Conservation (phyloP, 2,888 invertebrate species). For the Microctonus brassicae region DNA sequence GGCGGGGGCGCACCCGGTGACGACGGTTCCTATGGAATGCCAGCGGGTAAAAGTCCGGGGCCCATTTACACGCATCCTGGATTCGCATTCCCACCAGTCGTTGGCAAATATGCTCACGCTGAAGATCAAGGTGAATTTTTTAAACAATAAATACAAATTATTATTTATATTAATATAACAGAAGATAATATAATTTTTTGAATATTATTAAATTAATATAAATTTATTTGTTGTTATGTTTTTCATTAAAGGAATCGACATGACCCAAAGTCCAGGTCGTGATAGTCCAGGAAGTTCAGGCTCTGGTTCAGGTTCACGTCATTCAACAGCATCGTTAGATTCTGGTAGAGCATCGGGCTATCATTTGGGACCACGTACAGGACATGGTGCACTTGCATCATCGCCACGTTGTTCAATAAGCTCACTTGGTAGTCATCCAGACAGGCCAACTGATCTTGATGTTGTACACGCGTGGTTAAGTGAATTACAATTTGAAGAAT, state of each 20-base stretch:
- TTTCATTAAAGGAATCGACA: conserved; percentile 65
- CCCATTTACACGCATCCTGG: conserved; percentile 77
- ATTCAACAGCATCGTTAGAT: conserved; percentile 91
- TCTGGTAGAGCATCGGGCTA: conserved; percentile 92
- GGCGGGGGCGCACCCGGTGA: conserved; percentile 58
- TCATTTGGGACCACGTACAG: conserved; percentile 71
- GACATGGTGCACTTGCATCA: conserved; percentile 72
- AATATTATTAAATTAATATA: neutral
- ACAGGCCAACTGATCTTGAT: conserved; percentile 80
- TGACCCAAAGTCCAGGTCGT: conserved; percentile 83
- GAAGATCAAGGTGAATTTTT: conserved; percentile 69
- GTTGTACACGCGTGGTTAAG: conserved; percentile 95
- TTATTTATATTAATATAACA: neutral
- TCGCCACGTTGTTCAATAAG: conserved; percentile 82
- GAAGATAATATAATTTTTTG: neutral
- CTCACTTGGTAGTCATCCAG: conserved; percentile 68
- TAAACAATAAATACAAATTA: neutral
- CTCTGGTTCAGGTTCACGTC: conserved; percentile 88
- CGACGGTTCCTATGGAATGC: conserved; percentile 71
- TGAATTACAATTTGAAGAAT: conserved; percentile 94
- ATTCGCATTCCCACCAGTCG: conserved; percentile 80
- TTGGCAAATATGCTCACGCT: conserved; percentile 71
- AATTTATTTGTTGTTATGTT: conserved; percentile 7
- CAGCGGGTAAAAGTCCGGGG: conserved; percentile 77
- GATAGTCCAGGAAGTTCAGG: conserved; percentile 93